Evolutionary conservation across 2,888 invertebrate species (phyloP).

Genomic region (Cheilosia soror): DNA sequence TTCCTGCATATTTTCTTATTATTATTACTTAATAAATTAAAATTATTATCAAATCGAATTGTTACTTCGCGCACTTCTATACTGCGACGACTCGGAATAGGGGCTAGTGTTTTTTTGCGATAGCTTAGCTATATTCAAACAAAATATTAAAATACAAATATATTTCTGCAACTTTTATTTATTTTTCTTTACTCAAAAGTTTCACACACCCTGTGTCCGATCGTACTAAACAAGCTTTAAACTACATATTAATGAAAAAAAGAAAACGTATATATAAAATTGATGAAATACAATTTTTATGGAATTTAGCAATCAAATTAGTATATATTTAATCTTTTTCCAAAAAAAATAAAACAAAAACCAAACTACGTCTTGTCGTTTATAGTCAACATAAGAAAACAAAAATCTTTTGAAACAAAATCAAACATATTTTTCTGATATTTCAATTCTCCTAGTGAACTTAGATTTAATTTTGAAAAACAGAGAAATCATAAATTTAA

Average conservation of each 20-base stretch:
- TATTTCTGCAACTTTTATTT: constrained; percentile 16
- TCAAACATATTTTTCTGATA: constrained; percentile 72
- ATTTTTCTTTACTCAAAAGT: constrained; percentile 27
- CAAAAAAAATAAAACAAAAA: constrained; percentile 28
- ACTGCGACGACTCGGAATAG: constrained; percentile 68
- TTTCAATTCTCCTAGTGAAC: constrained; percentile 73
- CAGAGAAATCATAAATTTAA: constrained; percentile 44
- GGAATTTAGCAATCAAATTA: constrained; percentile 48
- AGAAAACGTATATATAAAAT: constrained; percentile 52
- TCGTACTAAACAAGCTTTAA: constrained; percentile 74
- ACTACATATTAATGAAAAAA: constrained; percentile 38
- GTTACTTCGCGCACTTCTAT: constrained; percentile 73
- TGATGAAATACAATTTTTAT: constrained; percentile 36
- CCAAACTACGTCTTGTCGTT: constrained; percentile 59
- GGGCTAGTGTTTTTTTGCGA: constrained; percentile 56
- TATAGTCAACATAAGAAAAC: constrained; percentile 50
- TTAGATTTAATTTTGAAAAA: constrained; percentile 73
- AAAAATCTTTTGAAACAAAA: constrained; percentile 14
- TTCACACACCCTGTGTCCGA: constrained; percentile 58
- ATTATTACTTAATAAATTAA: constrained; percentile 59
- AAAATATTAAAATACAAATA: constrained; percentile 21
- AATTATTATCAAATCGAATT: constrained; percentile 60
- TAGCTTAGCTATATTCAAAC: constrained; percentile 62
- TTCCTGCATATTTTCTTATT: constrained; percentile 74
- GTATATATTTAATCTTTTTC: constrained; percentile 57